Base-by-base conservation (phyloP, 2,113 vertebrate species). In the Myiozetetes cayanensis region DNA sequence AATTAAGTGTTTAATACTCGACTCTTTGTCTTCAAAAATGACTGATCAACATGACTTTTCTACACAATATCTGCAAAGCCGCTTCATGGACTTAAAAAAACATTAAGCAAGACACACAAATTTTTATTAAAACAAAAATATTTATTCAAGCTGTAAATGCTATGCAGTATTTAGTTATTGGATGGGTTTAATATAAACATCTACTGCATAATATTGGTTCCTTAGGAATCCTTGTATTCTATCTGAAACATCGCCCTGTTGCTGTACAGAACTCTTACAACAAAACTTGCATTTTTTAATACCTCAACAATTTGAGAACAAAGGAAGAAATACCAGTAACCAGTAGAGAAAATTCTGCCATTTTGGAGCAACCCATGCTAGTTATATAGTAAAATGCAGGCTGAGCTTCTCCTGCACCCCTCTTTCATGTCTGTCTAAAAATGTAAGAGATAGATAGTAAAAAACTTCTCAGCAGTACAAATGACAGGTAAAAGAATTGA, bases 101-200 rank as follows among this genome's bases (percentile, higher is more conserved):
- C 5, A 61, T 25, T 53, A 77, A 46, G 8, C 28, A 19, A 72
- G n/a, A 52, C 22, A 79, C 39, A 72, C 27, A 88, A 73, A 23
- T 56, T 62, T 53, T 86, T 94, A 95, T 71, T 94, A 95, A 94
- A 97, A 59, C 93, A 94, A 98, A 98, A 97, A 97, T 95, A 97
- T 98, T 98, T 98, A 98, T 97, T 98, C 81, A 97, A 97, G 96
- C 93, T 96, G 93, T 97, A 98, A 97, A 94, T 93, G 93, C 86
- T 96, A 94, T 96, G 97, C 90, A 97, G 92, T 96, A 96, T 96
- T 96, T 91, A 93, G 65, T 74, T 85, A 90, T 35, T 85, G 80
- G 90, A 96, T 93, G 90, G 93, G 96, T 96, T 97, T 97, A 97
- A 97, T 97, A 97, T 97, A 97, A 97, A 97, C 96, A 93, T 87